phyloP scores from a whole-genome alignment of 2,888 invertebrate genomes.

The Drosophila engyochracea region DNA sequence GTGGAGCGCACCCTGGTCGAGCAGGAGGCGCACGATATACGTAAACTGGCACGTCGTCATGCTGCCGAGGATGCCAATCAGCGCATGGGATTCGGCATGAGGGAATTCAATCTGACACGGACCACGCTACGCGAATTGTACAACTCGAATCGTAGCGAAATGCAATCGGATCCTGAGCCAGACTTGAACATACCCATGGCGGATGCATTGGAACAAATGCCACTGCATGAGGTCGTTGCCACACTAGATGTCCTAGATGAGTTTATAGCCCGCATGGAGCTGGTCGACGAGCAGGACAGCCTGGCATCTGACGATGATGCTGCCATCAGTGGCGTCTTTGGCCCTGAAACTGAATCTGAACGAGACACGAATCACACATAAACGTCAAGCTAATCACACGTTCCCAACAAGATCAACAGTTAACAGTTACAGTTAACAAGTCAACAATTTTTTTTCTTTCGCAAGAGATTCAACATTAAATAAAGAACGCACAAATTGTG shows the following conservation, averaged over 20 bases:
- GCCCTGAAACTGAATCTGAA: slow-evolving; percentile 6
- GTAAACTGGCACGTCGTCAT: slow-evolving; percentile 60
- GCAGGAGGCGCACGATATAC: slow-evolving; percentile 56
- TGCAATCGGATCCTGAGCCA: not conserved
- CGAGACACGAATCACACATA: not conserved
- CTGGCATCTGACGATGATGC: slow-evolving; percentile 5
- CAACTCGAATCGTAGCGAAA: slow-evolving; percentile 24
- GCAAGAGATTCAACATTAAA: not conserved
- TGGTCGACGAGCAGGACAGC: slow-evolving; percentile 6
- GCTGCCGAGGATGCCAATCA: slow-evolving; percentile 59
- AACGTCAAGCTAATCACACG: not conserved
- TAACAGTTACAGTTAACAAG: no score
- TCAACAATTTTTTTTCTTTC: no score
- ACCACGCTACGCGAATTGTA: slow-evolving; percentile 83
- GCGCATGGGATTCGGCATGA: slow-evolving; percentile 77
- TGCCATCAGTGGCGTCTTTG: slow-evolving; percentile 44
- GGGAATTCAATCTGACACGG: slow-evolving; percentile 82
- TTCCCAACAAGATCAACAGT: not conserved
- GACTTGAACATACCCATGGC: not conserved
- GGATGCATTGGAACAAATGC: slow-evolving; percentile 1
- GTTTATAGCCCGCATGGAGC: slow-evolving; percentile 49
- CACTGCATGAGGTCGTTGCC: slow-evolving; percentile 35
- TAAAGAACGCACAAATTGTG: slow-evolving; percentile 3
- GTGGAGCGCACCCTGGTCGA: slow-evolving; percentile 52
- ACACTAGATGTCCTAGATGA: slow-evolving; percentile 61